These are phyloP conservation scores for Araneus ventricosus DNA, from an alignment of 1,140 invertebrate species.

Conservation along the genomic window DNA sequence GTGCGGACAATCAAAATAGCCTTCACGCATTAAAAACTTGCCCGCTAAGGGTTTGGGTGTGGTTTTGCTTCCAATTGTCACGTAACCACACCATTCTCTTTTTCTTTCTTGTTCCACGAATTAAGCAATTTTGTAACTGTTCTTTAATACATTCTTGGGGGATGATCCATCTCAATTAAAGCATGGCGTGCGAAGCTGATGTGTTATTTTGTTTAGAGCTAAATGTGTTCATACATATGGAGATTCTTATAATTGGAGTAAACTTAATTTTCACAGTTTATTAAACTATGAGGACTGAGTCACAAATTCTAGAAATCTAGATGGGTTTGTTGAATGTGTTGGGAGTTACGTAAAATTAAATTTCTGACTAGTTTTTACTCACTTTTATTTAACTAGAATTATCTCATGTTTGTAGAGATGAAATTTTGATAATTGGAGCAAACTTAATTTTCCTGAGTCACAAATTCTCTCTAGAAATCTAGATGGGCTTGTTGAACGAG, in stretches of 20 bases:
- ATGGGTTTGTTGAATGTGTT: too few relatives aligned
- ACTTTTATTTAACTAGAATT: too few relatives aligned
- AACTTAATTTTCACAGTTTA: background rate
- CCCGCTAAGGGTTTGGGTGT: background rate
- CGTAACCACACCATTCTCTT: background rate
- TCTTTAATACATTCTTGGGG: background rate
- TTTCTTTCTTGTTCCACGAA: background rate
- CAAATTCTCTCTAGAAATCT: too few relatives aligned
- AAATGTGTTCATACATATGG: background rate
- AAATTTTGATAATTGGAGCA: too few relatives aligned
- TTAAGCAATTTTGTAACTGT: constrained; percentile 19
- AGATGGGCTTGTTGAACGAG: too few relatives aligned
- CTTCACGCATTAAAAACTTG: background rate
- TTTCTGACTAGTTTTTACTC: too few relatives aligned
- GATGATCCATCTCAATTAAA: constrained; percentile 19
- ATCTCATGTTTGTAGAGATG: too few relatives aligned
- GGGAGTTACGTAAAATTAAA: too few relatives aligned
- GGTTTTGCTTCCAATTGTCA: background rate
- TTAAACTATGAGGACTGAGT: background rate
- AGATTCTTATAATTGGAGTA: background rate
- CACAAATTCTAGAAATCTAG: too few relatives aligned
- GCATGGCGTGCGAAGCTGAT: background rate
- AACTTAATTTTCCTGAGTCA: too few relatives aligned
- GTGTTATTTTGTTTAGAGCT: background rate
- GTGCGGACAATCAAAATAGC: constrained; percentile 1